Percentiles rank a stretch among this genome's conserved stretches.
Evolutionary conservation across 2,888 invertebrate species (phyloP).

Genomic region (Dasypolia templi): DNA sequence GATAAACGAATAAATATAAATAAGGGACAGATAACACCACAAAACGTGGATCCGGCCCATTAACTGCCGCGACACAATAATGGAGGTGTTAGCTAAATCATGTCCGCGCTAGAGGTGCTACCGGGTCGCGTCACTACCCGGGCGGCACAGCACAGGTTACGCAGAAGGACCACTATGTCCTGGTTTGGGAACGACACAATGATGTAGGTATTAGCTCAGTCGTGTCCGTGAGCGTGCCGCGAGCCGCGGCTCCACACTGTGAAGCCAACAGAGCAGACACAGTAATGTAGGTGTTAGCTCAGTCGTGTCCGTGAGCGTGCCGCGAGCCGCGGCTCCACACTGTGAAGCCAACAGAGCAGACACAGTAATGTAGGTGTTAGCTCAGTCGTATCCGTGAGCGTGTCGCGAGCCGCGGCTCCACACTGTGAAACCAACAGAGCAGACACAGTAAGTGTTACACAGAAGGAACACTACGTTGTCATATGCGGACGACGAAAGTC

Average conservation of each 20-base stretch:
- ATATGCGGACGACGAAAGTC: not conserved
- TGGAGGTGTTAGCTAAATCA: constrained; percentile 52
- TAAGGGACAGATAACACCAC: constrained; percentile 31
- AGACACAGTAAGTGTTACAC: not conserved
- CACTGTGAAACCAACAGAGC: not conserved
- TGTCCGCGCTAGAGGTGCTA: constrained; percentile 34
- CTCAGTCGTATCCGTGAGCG: constrained; percentile 37
- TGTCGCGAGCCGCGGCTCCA: not conserved
- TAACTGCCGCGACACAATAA: constrained; percentile 41
- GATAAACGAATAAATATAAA: constrained; percentile 28
- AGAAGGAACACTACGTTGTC: not conserved
- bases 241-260: not conserved
- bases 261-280: not conserved
- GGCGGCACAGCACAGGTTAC: not conserved
- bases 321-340: not conserved
- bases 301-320: constrained; percentile 31
- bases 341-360: not conserved
- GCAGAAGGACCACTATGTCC: not conserved
- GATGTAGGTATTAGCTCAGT: constrained; percentile 37
- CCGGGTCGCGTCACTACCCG: constrained; percentile 18
- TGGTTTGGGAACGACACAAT: not conserved
- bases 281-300: constrained; percentile 33
- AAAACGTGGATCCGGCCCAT: constrained; percentile 23
- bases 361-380: constrained; percentile 24
- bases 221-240: constrained; percentile 21